phyloP scores from a whole-genome alignment of 2,888 invertebrate genomes.

The Emmelina monodactyla region DNA sequence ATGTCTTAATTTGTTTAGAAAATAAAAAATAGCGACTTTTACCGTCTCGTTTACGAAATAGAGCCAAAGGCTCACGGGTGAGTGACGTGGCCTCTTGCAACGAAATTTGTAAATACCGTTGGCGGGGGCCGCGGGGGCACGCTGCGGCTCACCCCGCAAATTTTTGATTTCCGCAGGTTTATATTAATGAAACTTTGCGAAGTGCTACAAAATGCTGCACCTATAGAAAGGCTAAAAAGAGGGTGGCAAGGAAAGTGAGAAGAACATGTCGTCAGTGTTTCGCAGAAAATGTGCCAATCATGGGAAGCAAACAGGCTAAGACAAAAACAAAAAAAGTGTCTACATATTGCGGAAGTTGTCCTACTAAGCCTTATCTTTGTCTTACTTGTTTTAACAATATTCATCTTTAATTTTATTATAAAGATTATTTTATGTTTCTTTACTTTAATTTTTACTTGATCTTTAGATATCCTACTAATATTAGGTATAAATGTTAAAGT shows the following conservation, averaged over 20 bases:
- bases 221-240: slow-evolving; percentile 1
- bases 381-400: slow-evolving; percentile 2
- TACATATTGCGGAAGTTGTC: slow-evolving; percentile 3
- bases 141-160: slow-evolving; percentile 7
- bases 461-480: no score
- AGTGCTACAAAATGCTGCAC: not conserved
- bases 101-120: slow-evolving; percentile 6
- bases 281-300: slow-evolving; percentile 11
- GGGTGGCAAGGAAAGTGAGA: slow-evolving; percentile 11
- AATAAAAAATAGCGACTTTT: slow-evolving; percentile 11
- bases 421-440: not conserved
- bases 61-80: slow-evolving; percentile 8
- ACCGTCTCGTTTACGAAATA: slow-evolving; percentile 5
- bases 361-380: slow-evolving; percentile 2
- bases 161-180: slow-evolving; percentile 11
- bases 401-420: not conserved
- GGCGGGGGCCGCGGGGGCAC: slow-evolving; percentile 8
- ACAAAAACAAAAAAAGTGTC: slow-evolving; percentile 9
- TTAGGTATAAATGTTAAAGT: no score
- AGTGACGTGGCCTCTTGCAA: slow-evolving; percentile 2
- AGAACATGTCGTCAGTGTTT: slow-evolving; percentile 13
- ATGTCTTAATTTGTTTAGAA: slow-evolving; percentile 5
- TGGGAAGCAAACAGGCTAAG: slow-evolving; percentile 13
- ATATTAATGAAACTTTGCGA: slow-evolving; percentile 4
- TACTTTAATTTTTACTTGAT: no score